Evolutionary conservation across 2,113 vertebrate genomes (phyloP).

Genomic region (Peromyscus leucopus): DNA sequence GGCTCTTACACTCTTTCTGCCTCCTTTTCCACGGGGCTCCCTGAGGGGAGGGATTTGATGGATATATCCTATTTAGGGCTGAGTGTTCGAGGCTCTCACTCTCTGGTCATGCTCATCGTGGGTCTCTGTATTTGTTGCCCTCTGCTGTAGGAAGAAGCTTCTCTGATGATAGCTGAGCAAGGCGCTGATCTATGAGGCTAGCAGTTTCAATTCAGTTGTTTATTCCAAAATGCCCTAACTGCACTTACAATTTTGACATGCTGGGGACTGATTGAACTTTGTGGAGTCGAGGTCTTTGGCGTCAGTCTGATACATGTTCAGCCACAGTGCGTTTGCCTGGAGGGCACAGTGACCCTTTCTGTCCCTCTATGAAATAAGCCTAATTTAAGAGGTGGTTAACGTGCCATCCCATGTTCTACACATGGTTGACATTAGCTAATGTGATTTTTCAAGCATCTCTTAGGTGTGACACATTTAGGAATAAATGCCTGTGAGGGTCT

Average conservation of each 20-base stretch:
- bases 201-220: slow-evolving; percentile 1
- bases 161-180: neutral
- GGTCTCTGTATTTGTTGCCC: neutral
- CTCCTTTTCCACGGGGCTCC: neutral
- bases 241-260: neutral
- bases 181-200: neutral
- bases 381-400: slow-evolving; percentile 57
- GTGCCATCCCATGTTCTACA: slow-evolving; percentile 38
- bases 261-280: slow-evolving; percentile 3
- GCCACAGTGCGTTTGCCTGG: neutral
- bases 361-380: slow-evolving; percentile 56
- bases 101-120: neutral
- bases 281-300: neutral
- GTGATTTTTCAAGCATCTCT: slow-evolving; percentile 72
- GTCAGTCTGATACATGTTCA: neutral
- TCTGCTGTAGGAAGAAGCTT: neutral
- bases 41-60: neutral
- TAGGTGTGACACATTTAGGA: slow-evolving; percentile 73
- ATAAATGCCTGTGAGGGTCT: slow-evolving; percentile 51
- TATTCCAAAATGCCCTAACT: neutral
- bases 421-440: slow-evolving; percentile 79
- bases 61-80: neutral
- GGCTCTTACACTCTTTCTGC: neutral
- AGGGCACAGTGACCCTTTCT: slow-evolving; percentile 35
- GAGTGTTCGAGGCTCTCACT: no score